These are phyloP conservation scores for Boulengeromyrus knoepffleri DNA, from an alignment of 2,113 vertebrate species.

Conservation along the genomic window DNA sequence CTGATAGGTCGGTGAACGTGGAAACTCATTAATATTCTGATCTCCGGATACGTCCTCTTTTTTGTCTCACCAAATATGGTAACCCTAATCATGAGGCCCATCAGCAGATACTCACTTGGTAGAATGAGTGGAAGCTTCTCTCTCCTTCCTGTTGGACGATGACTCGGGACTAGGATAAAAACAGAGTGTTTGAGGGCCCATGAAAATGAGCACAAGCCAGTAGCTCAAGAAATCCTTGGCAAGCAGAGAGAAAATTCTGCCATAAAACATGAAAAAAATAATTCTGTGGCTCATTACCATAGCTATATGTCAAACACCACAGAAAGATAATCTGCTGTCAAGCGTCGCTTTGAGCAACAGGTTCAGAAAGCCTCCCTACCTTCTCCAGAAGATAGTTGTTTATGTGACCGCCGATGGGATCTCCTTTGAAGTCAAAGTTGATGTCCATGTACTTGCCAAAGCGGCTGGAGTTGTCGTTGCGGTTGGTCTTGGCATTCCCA, in stretches of 20 bases:
- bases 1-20: too few species aligned
- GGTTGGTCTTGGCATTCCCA: conserved; percentile 95
- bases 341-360: neutral
- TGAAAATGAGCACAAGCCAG: neutral
- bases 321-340: neutral
- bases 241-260: neutral
- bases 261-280: neutral
- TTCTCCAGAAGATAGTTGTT: conserved; percentile 96
- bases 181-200: neutral
- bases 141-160: conserved; percentile 92
- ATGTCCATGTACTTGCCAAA: conserved; percentile 99
- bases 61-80: too few species aligned
- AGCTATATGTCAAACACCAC: neutral
- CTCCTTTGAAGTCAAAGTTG: conserved; percentile 98
- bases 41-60: too few species aligned
- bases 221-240: neutral
- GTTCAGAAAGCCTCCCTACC: conserved; percentile 53
- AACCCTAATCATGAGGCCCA: neutral
- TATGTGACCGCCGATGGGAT: conserved; percentile 96
- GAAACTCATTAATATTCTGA: too few species aligned
- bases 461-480: conserved; percentile 96
- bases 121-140: conserved; percentile 92
- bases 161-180: conserved; percentile 75
- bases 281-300: neutral
- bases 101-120: conserved; percentile 71